Conservation (phyloP, 2,888 invertebrate genomes). For the Oxytorus armatus region DNA sequence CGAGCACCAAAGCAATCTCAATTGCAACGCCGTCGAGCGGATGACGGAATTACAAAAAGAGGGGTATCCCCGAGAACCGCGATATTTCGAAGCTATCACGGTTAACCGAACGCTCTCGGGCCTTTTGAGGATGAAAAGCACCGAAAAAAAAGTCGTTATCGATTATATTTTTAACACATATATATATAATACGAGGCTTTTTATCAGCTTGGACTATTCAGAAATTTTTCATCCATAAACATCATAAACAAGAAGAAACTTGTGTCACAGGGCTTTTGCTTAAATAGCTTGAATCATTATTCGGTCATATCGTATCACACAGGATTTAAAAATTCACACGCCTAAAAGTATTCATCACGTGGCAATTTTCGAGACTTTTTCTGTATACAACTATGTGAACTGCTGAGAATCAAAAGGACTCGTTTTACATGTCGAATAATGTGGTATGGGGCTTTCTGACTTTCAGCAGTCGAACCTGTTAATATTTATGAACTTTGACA, state of each 20-base stretch:
- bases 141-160: conserved; percentile 14
- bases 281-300: conserved; percentile 50
- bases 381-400: background rate
- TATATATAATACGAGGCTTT: conserved; percentile 24
- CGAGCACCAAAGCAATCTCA: conserved; percentile 40
- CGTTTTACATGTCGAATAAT: background rate
- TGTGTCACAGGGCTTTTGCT: conserved; percentile 31
- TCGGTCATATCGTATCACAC: conserved; percentile 9
- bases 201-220: conserved; percentile 16
- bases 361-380: background rate
- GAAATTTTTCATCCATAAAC: conserved; percentile 20
- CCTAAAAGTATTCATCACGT: conserved; percentile 2
- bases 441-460: too few relatives aligned
- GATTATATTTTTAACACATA: conserved; percentile 33
- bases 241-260: conserved; percentile 27
- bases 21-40: conserved; percentile 32
- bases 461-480: too few relatives aligned
- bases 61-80: background rate
- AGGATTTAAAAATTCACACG: background rate
- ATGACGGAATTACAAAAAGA: conserved; percentile 24
- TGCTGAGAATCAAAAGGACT: background rate
- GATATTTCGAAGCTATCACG: conserved; percentile 18
- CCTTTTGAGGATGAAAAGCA: background rate
- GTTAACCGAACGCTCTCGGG: conserved; percentile 32
- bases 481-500: too few relatives aligned